Conservation (phyloP, 2,113 vertebrate genomes). For the Trichomycterus rosablanca region DNA sequence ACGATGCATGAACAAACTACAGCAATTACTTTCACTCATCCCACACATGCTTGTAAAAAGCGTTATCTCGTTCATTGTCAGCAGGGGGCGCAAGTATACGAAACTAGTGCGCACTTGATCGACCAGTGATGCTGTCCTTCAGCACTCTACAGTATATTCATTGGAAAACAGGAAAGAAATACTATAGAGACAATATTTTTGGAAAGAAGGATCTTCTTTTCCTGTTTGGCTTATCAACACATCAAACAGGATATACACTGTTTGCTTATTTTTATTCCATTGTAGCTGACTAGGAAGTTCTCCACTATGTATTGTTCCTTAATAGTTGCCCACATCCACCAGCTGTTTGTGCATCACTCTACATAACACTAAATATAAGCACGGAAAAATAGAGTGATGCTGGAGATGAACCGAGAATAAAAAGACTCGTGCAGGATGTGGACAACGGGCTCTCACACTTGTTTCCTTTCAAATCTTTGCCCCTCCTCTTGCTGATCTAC, state of each 20-base stretch:
- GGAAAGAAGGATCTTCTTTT: constrained; percentile 21
- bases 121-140: constrained; percentile 19
- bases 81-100: neutral
- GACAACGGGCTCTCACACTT: constrained; percentile 47
- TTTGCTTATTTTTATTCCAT: constrained; percentile 8
- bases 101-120: too few relatives aligned
- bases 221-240: constrained; percentile 31
- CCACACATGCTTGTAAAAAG: too few relatives aligned
- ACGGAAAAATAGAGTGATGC: neutral
- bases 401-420: neutral
- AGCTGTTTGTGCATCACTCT: neutral
- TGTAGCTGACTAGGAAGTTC: neutral
- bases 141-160: constrained; percentile 10
- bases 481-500: constrained; percentile 29
- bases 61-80: too few relatives aligned
- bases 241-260: constrained; percentile 24
- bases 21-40: too few relatives aligned
- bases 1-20: too few relatives aligned
- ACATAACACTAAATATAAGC: neutral
- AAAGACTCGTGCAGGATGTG: constrained; percentile 3
- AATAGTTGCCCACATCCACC: neutral
- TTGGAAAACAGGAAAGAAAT: constrained; percentile 17
- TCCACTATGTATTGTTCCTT: neutral
- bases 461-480: constrained; percentile 63
- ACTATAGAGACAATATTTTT: constrained; percentile 6